These are phyloP conservation scores for Lordiphosa andalusiaca DNA, from an alignment of 2,888 invertebrate genomes.

Conservation along the genomic window DNA sequence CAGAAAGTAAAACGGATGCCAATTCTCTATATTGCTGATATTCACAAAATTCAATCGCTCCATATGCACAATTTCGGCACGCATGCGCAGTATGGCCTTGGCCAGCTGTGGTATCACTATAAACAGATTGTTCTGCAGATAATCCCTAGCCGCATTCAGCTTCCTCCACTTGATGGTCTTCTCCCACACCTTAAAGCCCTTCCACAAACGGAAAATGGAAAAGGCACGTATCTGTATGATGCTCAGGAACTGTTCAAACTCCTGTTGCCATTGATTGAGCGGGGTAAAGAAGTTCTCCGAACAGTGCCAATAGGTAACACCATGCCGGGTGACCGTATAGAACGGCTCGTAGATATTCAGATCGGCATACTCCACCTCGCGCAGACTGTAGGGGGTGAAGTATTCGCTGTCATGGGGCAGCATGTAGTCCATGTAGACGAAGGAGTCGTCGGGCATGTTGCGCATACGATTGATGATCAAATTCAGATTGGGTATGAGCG, in stretches of 20 bases:
- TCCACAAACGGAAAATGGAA: conserved; percentile 86
- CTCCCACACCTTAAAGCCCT: conserved; percentile 90
- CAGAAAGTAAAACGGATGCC: conserved; percentile 85
- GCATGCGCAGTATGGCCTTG: conserved; percentile 86
- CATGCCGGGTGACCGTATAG: conserved; percentile 90
- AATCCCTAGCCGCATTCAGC: conserved; percentile 82
- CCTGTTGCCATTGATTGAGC: conserved; percentile 89
- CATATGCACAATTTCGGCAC: conserved; percentile 85
- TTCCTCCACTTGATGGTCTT: conserved; percentile 87
- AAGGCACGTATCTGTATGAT: conserved; percentile 88
- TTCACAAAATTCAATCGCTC: conserved; percentile 84
- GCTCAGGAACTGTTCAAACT: conserved; percentile 89
- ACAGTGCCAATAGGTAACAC: conserved; percentile 88
- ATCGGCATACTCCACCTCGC: conserved; percentile 87
- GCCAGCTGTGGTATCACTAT: conserved; percentile 87
- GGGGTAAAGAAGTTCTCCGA: conserved; percentile 90
- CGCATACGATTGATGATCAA: conserved; percentile 81
- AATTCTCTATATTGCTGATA: conserved; percentile 81
- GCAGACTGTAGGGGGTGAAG: conserved; percentile 88
- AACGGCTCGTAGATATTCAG: conserved; percentile 85
- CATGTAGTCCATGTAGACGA: conserved; percentile 89
- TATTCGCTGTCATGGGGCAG: conserved; percentile 86
- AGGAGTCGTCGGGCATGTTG: conserved; percentile 82
- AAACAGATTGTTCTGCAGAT: conserved; percentile 86
- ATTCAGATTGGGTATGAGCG: conserved; percentile 77